A percentile compares a stretch with the other conserved stretches of the same genome.
phyloP scores from a whole-genome alignment of 2,797 vertebrate genomes.

The Rhincodon typus region DNA sequence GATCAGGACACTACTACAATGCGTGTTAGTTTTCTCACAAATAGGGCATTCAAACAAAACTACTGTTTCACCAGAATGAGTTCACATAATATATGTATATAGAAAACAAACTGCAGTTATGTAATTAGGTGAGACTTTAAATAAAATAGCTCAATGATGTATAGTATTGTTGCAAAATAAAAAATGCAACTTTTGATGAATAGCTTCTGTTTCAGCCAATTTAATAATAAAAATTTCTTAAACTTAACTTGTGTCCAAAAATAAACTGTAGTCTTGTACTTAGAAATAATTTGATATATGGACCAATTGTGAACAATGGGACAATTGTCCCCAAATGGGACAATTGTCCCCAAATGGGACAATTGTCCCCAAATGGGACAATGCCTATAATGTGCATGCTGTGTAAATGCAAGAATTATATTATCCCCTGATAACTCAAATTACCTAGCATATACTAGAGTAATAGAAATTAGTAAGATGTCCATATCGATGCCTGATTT shows the following conservation, averaged over 20 bases:
- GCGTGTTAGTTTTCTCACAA: background rate
- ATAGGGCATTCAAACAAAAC: background rate
- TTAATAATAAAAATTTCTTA: background rate
- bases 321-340: too few relatives aligned
- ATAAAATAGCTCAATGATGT: too few relatives aligned
- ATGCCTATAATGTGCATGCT: background rate
- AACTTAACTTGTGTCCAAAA: background rate
- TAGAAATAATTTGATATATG: background rate
- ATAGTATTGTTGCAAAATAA: background rate
- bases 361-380: background rate
- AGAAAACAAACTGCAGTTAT: too few relatives aligned
- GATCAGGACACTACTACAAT: background rate
- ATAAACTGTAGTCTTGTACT: background rate
- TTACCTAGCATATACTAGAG: background rate
- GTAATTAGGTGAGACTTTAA: too few relatives aligned
- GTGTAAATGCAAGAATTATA: background rate
- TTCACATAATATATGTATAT: too few relatives aligned
- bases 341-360: background rate
- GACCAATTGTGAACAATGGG: background rate
- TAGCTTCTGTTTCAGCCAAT: background rate
- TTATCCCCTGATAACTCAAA: background rate
- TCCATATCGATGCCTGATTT: background rate
- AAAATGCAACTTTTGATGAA: background rate
- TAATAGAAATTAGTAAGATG: background rate
- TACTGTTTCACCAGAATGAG: background rate